Base-by-base conservation (phyloP, 1,140 invertebrate genomes). In the Trichonephila inaurata region DNA sequence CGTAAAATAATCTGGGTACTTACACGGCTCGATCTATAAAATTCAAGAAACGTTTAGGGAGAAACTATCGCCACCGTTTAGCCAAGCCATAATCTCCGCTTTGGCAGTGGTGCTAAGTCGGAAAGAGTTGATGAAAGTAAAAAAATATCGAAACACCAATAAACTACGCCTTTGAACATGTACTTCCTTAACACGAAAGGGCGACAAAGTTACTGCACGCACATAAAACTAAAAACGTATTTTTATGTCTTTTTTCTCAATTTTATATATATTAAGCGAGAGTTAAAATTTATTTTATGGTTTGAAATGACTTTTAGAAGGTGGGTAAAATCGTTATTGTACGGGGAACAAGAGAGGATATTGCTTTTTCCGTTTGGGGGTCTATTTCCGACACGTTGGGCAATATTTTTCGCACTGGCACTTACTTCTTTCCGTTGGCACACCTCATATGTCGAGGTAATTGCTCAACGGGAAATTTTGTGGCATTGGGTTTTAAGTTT, bases 281-380 rank as follows among this genome's bases (percentile, higher is more conserved):
- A 86, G 91, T 92, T 87, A 87, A 87, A 92, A 92, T 87, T 92
- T 92, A 92, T 92, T 92, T 92, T 92, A 92, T 92, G 91, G 83
- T 87, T 87, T 87, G 64, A 92, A 92, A 87, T 87, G 82, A 92
- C 91, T 92, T 92, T 87, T 87, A 92, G 82, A 92, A 92, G 82
- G 83, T 92, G 61, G 44, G 64, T 16, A 85, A 92, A 92, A 92
- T 92, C 91, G 91, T 92, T 92, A 92, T 92, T 87, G 91, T 92
- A 72, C 91, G 82, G 12, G 60, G 83, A 87, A 92, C 91, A 92
- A 51, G n/a, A 40, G 28, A 87, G 91, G 83, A 92, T 87, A 92
- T 92, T 92, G 91, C 91, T 33, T 85, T 33, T 72, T 87, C 83
- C 83, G 64, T 83, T 60, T 19, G 14, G 28, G 60, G 44, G n/a